Base-by-base conservation (phyloP, 2,797 vertebrate genomes). In the Poeciliopsis presidionis region DNA sequence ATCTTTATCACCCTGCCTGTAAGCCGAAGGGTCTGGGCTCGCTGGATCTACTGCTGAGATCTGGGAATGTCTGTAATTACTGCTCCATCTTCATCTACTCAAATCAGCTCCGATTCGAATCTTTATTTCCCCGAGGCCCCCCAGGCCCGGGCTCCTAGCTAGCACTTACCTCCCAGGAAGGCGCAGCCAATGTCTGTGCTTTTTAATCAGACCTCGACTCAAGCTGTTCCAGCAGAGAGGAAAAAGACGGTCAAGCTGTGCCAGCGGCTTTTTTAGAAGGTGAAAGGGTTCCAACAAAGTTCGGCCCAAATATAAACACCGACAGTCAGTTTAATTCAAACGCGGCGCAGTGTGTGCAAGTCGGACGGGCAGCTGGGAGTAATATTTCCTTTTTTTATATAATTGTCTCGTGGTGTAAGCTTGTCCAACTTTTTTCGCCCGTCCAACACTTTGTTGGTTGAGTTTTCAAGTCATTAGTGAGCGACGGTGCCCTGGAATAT, bases 71-170 rank as follows among this genome's bases (percentile, higher is more conserved):
- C 93, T 93, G 93, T 95, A 95, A 95, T 96, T 95, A 96, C 92
- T 84, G 86, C 90, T 84, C 91, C 89, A 95, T 95, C 94, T 93
- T 94, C 93, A 95, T 95, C 95, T 94, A 93, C 92, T 94, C 94
- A 95, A 93, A 95, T 96, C 95, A 95, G 92, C 85, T 86, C 67
- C 90, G 94, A 95, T 95, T 93, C 91, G 84, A 94, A 96, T 95
- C 95, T 94, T 94, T 93, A 95, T 95, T 95, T 95, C 95, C 94
- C 92, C 70, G 79, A 92, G 94, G 93, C 90, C 93, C 90, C 90
- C 79, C 39, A 45, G 41, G 51, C 82, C 89, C 85, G 33, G 79
- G 81, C 89, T 93, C 89, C 92, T 84, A 81, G 90, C 92, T 92
- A 41, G 84, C 90, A 89, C 89, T 84, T 90, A 93, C 94, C 94